These are phyloP conservation scores for Gobionotothen gibberifrons DNA, from an alignment of 2,797 vertebrate species.

Conservation along the genomic window DNA sequence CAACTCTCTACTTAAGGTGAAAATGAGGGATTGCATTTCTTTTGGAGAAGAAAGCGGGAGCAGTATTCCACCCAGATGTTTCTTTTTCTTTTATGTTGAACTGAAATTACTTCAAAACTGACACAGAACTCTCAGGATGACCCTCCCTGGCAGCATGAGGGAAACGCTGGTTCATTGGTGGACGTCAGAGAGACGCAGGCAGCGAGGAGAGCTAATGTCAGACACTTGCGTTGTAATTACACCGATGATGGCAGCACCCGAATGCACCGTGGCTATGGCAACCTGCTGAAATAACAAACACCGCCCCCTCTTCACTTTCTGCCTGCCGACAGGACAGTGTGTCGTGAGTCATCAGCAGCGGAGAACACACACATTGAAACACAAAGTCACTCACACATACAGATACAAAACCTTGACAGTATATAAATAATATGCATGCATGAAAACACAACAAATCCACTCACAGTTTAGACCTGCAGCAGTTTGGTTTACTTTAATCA, in stretches of 20 bases:
- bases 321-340: slow-evolving; percentile 69
- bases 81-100: not conserved
- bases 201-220: slow-evolving; percentile 57
- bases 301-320: slow-evolving; percentile 76
- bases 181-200: slow-evolving; percentile 44
- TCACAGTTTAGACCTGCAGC: not conserved
- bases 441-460: slow-evolving; percentile 19
- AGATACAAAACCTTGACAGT: slow-evolving; percentile 22
- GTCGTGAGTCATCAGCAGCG: slow-evolving; percentile 76
- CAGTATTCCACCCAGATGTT: slow-evolving; percentile 17
- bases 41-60: slow-evolving; percentile 1
- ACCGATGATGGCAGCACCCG: slow-evolving; percentile 75
- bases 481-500: slow-evolving; percentile 18
- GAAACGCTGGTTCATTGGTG: slow-evolving; percentile 13
- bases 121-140: slow-evolving; percentile 4
- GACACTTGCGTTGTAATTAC: slow-evolving; percentile 70
- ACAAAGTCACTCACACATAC: slow-evolving; percentile 44
- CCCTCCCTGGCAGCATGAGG: slow-evolving; percentile 4
- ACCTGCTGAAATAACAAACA: slow-evolving; percentile 85
- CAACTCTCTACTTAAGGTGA: not conserved
- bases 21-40: slow-evolving; percentile 17
- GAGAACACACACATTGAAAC: slow-evolving; percentile 70
- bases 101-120: not conserved
- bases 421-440: slow-evolving; percentile 18
- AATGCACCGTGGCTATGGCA: slow-evolving; percentile 76